These are phyloP conservation scores for Lichenostomus cassidix DNA, from an alignment of 2,113 vertebrate species.

Conservation along the genomic window DNA sequence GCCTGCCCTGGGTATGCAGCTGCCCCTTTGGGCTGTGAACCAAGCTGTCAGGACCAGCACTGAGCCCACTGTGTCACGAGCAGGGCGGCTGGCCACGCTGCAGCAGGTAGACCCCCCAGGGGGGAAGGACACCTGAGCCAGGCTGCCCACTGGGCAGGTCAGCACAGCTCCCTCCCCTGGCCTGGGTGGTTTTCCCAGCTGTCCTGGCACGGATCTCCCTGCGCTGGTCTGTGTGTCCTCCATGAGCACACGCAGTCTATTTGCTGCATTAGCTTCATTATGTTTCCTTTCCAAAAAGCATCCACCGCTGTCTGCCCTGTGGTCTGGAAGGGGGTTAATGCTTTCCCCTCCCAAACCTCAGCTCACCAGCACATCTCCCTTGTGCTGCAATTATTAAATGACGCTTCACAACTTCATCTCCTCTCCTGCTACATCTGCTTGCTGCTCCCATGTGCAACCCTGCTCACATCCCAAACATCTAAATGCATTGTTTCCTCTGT, in stretches of 20 bases:
- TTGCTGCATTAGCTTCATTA: background rate
- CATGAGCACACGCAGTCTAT: background rate
- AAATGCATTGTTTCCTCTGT: conserved; percentile 62
- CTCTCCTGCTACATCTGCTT: conserved; percentile 62
- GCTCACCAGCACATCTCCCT: background rate
- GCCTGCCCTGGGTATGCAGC: background rate
- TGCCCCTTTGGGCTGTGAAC: background rate
- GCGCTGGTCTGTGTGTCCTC: background rate
- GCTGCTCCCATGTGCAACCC: conserved; percentile 49
- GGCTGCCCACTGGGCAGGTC: background rate
- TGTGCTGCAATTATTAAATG: conserved; percentile 63
- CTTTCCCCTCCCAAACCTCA: background rate
- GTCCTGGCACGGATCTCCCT: fast-evolving
- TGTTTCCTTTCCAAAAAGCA: background rate
- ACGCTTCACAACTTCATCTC: conserved; percentile 65
- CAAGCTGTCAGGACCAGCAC: background rate
- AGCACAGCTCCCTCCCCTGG: background rate
- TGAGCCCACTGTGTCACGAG: background rate
- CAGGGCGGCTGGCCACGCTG: background rate
- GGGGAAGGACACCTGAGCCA: background rate
- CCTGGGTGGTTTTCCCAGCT: fast-evolving
- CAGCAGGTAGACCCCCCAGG: background rate
- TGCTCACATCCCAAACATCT: conserved; percentile 42
- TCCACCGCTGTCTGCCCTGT: background rate
- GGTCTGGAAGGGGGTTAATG: background rate